Base-by-base conservation (phyloP, 2,888 invertebrate genomes). In the Hypomecis atomaria region DNA sequence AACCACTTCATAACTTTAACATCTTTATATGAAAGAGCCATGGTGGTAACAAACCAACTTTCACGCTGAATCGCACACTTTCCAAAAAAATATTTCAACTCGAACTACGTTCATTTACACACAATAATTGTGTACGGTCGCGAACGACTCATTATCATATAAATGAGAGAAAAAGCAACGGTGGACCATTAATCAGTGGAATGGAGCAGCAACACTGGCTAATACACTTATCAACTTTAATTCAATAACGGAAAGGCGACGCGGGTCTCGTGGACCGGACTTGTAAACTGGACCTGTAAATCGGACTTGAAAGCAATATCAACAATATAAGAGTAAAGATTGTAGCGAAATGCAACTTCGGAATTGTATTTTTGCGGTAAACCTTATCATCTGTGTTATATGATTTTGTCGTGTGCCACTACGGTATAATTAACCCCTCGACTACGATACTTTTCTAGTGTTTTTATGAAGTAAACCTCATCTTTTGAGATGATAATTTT, bases 191-290 rank as follows among this genome's bases (percentile, higher is more conserved):
- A 90, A 90, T 91, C 89, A 89, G 82, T 84, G 81, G 89, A 90
- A 88, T 87, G 89, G 87, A 86, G 87, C 86, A 89, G 90, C 89
- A 91, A 87, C 88, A 87, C 83, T 79, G 85, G 87, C 90, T 92
- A 90, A 92, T 90, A 90, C 88, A 90, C 89, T 92, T 92, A 92
- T 90, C 90, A 90, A 90, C 83, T 90, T 91, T 90, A 92, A 93
- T 92, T 92, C 90, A 91, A 92, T 92, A 91, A 90, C 85, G 83
- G 81, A 77, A 77, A 81, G 34, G 57, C 59, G 50, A 44, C 55
- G 38, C 43, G 37, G 37, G 45, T 44, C 45, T 11, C 9, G 13
- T 36, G 45, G 43, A 48, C 50, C 10, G 36, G 44, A 13, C 37
- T 6, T 36, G 43, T 45, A 33, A 50, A 9, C 9, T 11, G 37